A percentile compares a stretch with the other conserved stretches of the same genome.
Evolutionary conservation across 2,888 invertebrate genomes (phyloP).

Genomic region (Caenorhabditis zanzibari): DNA sequence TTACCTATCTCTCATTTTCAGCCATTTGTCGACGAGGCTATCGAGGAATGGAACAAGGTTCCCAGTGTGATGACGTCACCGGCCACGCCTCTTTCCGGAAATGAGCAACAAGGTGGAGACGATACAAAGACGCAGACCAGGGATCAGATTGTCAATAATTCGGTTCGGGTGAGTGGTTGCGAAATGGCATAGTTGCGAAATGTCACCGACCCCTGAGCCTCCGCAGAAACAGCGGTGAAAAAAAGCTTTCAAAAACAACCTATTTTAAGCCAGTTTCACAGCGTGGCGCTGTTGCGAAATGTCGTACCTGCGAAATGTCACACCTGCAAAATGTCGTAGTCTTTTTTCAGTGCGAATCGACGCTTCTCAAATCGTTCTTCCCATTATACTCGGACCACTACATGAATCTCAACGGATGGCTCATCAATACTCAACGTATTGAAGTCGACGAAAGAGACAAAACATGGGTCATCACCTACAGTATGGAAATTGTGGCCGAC

Average conservation of each 20-base stretch:
- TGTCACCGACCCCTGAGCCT: too few species aligned
- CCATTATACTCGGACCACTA: slow-evolving; percentile 40
- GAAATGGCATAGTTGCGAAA: too few species aligned
- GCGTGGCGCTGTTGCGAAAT: too few species aligned
- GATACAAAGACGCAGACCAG: slow-evolving; percentile 15
- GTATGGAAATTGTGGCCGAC: slow-evolving; percentile 31
- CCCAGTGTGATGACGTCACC: slow-evolving; percentile 12
- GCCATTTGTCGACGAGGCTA: slow-evolving; percentile 45
- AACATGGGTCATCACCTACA: slow-evolving; percentile 21
- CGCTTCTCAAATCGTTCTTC: slow-evolving; percentile 19
- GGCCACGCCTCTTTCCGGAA: slow-evolving; percentile 13
- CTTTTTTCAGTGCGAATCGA: slow-evolving; percentile 32
- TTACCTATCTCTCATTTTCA: not conserved
- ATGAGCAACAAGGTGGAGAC: not conserved
- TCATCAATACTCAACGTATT: slow-evolving; percentile 31
- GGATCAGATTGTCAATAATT: slow-evolving; percentile 21
- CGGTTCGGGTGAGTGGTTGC: slow-evolving; percentile 2
- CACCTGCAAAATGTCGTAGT: too few species aligned
- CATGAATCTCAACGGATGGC: slow-evolving; percentile 41
- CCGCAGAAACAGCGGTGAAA: not conserved
- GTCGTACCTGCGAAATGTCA: too few species aligned
- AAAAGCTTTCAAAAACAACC: too few species aligned
- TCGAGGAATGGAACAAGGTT: slow-evolving; percentile 41
- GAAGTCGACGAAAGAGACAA: slow-evolving; percentile 31
- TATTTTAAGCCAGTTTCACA: too few species aligned